These are phyloP conservation scores for Cancer borealis DNA, from an alignment of 2,888 invertebrate species.

Conservation along the genomic window DNA sequence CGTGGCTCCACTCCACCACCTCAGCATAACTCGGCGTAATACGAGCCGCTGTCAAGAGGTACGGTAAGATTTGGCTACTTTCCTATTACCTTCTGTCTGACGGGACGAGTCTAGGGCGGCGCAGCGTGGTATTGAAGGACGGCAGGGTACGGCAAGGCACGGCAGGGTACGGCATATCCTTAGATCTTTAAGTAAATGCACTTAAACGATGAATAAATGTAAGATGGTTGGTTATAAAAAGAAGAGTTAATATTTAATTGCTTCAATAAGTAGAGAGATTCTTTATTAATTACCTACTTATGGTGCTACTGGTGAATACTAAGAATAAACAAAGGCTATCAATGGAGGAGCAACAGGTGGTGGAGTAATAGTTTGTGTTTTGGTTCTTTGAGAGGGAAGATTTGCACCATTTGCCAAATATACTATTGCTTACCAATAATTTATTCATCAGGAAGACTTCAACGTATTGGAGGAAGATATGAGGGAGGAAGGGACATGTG, in stretches of 20 bases:
- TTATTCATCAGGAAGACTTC: neutral
- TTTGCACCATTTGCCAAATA: neutral
- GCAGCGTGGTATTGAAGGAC: neutral
- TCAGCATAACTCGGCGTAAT: neutral
- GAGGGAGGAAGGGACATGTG: neutral
- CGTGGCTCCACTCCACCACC: neutral
- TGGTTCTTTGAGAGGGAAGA: neutral
- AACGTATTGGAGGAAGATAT: neutral
- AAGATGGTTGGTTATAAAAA: neutral
- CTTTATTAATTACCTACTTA: neutral
- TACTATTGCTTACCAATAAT: neutral
- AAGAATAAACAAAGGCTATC: neutral
- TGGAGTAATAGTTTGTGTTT: neutral
- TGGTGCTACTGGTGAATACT: neutral
- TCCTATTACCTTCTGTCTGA: neutral
- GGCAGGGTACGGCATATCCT: neutral
- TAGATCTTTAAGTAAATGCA: neutral
- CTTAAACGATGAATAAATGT: neutral
- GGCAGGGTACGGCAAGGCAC: neutral
- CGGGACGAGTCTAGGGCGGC: neutral
- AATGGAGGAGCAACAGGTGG: neutral
- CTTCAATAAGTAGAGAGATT: neutral
- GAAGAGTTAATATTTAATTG: neutral
- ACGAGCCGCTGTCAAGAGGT: constrained; percentile 12
- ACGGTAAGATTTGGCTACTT: constrained; percentile 12